A percentile compares a stretch with the other conserved stretches of the same genome.
phyloP scores from a whole-genome alignment of 2,113 vertebrate species.

The Sphaerodactylus townsendi region DNA sequence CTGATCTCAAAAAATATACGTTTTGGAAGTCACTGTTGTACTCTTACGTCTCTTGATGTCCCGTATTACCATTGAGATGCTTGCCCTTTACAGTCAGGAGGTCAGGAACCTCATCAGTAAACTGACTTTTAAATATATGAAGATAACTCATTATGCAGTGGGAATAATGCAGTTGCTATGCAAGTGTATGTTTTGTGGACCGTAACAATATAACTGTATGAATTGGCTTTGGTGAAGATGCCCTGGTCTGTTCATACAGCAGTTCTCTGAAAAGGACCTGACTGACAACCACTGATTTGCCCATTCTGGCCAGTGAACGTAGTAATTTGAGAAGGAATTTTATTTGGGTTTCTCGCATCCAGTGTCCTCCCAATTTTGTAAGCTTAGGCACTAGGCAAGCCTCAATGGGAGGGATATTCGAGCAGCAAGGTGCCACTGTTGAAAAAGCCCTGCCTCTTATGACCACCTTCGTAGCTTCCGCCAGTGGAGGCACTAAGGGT shows the following conservation, averaged over 20 bases:
- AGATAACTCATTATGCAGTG: background rate
- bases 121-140: too few relatives aligned
- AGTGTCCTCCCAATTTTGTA: background rate
- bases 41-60: background rate
- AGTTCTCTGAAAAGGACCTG: background rate
- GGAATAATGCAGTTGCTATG: background rate
- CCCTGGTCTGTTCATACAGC: background rate
- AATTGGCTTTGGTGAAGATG: background rate
- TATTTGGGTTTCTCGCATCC: background rate
- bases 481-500: too few relatives aligned
- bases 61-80: background rate
- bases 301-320: background rate
- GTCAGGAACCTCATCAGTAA: too few relatives aligned
- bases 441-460: too few relatives aligned
- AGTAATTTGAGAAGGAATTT: background rate
- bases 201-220: background rate
- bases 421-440: too few relatives aligned
- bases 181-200: background rate
- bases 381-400: too few relatives aligned
- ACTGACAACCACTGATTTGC: background rate
- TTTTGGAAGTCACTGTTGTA: conserved; percentile 21
- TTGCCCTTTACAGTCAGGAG: too few relatives aligned
- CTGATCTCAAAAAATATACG: too few relatives aligned
- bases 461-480: too few relatives aligned
- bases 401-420: too few relatives aligned